phyloP scores from a whole-genome alignment of 2,888 invertebrate species.

The Drymonia ruficornis region DNA sequence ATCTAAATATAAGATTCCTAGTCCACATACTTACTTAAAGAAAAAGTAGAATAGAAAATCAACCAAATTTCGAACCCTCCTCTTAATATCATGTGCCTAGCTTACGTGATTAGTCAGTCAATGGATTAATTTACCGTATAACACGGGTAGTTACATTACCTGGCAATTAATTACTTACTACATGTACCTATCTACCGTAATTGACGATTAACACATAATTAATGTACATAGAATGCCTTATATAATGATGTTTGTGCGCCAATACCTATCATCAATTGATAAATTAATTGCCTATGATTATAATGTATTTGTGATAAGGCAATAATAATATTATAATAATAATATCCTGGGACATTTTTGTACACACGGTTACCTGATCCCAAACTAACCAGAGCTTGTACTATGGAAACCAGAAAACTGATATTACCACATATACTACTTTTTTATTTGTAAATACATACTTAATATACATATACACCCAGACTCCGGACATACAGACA shows the following conservation, averaged over 20 bases:
- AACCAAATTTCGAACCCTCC: not conserved
- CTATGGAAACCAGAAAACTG: too few relatives aligned
- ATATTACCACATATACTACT: too few relatives aligned
- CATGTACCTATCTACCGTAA: conserved; percentile 7
- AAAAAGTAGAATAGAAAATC: too few relatives aligned
- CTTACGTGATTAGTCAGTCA: conserved; percentile 13
- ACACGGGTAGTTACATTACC: conserved; percentile 15
- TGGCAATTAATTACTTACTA: conserved; percentile 26
- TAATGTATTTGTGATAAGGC: not conserved
- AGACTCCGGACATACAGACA: too few relatives aligned
- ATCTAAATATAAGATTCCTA: too few relatives aligned
- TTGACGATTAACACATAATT: conserved; percentile 24
- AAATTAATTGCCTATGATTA: not conserved
- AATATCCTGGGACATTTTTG: too few relatives aligned
- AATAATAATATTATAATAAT: too few relatives aligned
- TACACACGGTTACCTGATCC: too few relatives aligned
- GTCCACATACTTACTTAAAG: too few relatives aligned
- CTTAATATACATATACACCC: too few relatives aligned
- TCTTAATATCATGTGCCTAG: conserved; percentile 12
- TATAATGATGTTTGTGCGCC: not conserved
- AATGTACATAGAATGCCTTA: conserved; percentile 9
- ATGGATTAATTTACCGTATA: conserved; percentile 26
- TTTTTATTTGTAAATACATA: too few relatives aligned
- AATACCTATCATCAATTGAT: not conserved
- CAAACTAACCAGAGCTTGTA: too few relatives aligned